phyloP scores from a whole-genome alignment of 2,113 vertebrate species.

The Ochotona princeps region DNA sequence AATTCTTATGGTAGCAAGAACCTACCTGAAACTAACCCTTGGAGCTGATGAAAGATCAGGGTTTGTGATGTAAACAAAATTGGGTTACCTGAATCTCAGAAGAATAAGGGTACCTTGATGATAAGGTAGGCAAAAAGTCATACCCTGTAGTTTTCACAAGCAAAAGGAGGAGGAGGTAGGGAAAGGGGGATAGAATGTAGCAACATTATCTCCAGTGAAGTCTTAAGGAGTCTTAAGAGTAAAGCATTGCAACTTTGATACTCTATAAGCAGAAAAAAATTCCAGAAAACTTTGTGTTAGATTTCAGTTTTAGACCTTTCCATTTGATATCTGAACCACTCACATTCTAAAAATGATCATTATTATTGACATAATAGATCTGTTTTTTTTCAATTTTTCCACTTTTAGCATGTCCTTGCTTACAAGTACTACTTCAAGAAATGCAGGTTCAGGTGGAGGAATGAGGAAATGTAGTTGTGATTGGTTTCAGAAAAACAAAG shows the following conservation, averaged over 20 bases:
- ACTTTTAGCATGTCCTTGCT: background rate
- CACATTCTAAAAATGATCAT: background rate
- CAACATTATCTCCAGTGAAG: slow-evolving; percentile 20
- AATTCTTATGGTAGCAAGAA: background rate
- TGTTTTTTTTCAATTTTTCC: background rate
- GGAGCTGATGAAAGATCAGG: background rate
- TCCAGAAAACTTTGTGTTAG: background rate
- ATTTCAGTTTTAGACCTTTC: background rate
- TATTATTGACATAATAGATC: background rate
- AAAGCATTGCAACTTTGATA: background rate
- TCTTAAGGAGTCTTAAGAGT: background rate
- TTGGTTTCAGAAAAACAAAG: slow-evolving; percentile 10
- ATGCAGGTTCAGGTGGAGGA: background rate
- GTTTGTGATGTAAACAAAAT: slow-evolving; percentile 1
- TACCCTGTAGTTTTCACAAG: background rate
- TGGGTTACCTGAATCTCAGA: background rate
- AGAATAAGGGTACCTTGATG: background rate
- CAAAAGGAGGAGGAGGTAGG: background rate
- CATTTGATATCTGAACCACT: background rate
- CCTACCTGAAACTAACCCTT: background rate
- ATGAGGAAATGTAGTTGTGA: slow-evolving; percentile 31
- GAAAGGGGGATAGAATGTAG: background rate
- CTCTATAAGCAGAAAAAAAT: background rate
- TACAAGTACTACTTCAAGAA: background rate
- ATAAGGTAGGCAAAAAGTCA: background rate